Evolutionary conservation across 2,888 invertebrate species (phyloP).

Genomic region (Hydriomena furcata): DNA sequence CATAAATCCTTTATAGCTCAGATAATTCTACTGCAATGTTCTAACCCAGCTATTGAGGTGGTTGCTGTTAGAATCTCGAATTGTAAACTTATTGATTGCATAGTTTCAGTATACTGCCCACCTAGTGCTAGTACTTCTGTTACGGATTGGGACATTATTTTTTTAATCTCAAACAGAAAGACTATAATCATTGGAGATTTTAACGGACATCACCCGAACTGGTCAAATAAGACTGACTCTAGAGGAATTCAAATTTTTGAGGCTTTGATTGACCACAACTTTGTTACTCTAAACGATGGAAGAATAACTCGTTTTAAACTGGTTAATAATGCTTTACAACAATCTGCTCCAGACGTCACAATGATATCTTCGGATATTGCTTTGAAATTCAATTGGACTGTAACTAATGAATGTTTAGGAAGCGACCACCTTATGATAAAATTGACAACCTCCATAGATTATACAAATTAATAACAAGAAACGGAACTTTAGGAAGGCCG

Average conservation of each 20-base stretch:
- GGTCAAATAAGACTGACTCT: conserved; percentile 15
- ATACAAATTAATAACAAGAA: background rate
- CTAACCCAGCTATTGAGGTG: conserved; percentile 27
- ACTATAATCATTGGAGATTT: conserved; percentile 27
- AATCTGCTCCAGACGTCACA: background rate
- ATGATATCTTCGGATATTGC: background rate
- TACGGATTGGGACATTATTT: conserved; percentile 29
- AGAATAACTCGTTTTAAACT: conserved; percentile 25
- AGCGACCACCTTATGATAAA: background rate
- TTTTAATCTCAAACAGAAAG: conserved; percentile 16
- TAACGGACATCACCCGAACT: conserved; percentile 30
- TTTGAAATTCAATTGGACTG: background rate
- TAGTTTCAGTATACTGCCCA: conserved; percentile 30
- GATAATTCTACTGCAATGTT: background rate
- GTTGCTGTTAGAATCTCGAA: conserved; percentile 11
- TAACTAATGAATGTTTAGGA: background rate
- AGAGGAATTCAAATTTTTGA: conserved; percentile 17
- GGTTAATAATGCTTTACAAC: conserved; percentile 11
- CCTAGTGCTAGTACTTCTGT: conserved; percentile 13
- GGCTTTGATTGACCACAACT: conserved; percentile 21
- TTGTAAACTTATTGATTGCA: conserved; percentile 4
- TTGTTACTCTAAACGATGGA: conserved; percentile 23
- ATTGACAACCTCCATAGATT: background rate
- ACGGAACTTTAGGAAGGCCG: background rate
- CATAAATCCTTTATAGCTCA: conserved; percentile 18